phyloP scores from a whole-genome alignment of 2,797 vertebrate species.

The Notolepis coatsorum region DNA sequence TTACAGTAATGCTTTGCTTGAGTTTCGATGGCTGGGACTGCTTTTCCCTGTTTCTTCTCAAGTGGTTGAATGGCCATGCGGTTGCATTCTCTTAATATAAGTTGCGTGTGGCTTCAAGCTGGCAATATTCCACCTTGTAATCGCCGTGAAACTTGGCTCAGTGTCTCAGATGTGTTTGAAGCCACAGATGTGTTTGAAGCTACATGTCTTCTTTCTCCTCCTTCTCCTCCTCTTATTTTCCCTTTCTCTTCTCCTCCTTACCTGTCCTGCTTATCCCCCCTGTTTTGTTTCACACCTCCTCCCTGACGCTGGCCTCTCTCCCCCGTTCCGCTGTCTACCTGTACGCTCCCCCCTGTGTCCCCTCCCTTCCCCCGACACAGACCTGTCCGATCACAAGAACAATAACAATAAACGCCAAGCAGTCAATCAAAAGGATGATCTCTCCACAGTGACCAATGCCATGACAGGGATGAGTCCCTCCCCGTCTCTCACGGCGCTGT shows the following conservation, averaged over 20 bases:
- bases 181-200: constrained; percentile 78
- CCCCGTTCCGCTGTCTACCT: constrained; percentile 71
- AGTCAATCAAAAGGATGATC: constrained; percentile 92
- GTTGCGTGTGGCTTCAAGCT: constrained; percentile 48
- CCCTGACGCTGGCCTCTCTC: constrained; percentile 52
- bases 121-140: constrained; percentile 46
- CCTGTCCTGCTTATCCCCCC: constrained; percentile 50
- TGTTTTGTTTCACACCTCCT: constrained; percentile 27
- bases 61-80: background rate
- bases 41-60: no score
- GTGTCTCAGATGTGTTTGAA: constrained; percentile 71
- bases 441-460: constrained; percentile 98
- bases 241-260: constrained; percentile 59
- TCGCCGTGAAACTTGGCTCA: constrained; percentile 50
- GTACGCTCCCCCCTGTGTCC: constrained; percentile 44
- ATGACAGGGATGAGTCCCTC: constrained; percentile 97
- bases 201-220: constrained; percentile 77
- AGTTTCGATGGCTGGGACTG: background rate
- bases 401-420: constrained; percentile 86
- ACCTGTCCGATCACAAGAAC: constrained; percentile 90
- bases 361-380: constrained; percentile 65
- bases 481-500: constrained; percentile 92
- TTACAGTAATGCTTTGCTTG: background rate
- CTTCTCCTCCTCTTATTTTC: constrained; percentile 61
- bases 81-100: constrained; percentile 24